Conservation (phyloP, 2,888 invertebrate genomes). For the Caenorhabditis virilis region DNA sequence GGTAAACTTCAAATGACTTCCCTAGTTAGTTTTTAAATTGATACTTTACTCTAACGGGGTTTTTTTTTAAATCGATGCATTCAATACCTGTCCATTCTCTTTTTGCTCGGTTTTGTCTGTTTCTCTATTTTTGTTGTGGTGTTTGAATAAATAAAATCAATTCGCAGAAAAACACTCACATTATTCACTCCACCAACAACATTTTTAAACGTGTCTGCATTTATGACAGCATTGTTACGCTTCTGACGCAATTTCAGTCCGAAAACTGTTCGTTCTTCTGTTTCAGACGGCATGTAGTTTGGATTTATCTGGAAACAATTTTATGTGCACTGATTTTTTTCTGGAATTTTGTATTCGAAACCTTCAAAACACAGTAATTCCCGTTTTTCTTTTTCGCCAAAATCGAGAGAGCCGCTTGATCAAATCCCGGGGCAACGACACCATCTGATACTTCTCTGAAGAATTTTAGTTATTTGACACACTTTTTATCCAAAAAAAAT, state of each 20-base stretch:
- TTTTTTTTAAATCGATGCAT: too few relatives aligned
- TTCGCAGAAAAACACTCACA: too few relatives aligned
- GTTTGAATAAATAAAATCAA: too few relatives aligned
- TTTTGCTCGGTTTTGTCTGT: too few relatives aligned
- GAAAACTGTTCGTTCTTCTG: constrained; percentile 84
- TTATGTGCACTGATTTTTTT: background rate
- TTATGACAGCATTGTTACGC: constrained; percentile 85
- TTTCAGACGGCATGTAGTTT: constrained; percentile 79
- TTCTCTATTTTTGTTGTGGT: too few relatives aligned
- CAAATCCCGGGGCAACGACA: constrained; percentile 92
- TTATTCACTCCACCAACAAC: constrained; percentile 79
- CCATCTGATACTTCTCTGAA: constrained; percentile 87
- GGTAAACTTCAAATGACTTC: too few relatives aligned
- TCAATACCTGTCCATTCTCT: too few relatives aligned
- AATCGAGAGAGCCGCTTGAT: constrained; percentile 81
- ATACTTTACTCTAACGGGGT: too few relatives aligned
- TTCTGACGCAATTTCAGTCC: constrained; percentile 82
- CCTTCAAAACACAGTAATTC: constrained; percentile 84
- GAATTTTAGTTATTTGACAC: background rate
- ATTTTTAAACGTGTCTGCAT: constrained; percentile 80
- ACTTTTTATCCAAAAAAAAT: background rate
- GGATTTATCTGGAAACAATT: constrained; percentile 79
- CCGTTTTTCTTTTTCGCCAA: constrained; percentile 93
- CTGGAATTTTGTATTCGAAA: constrained; percentile 44
- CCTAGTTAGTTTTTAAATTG: too few relatives aligned